Evolutionary conservation across 2,888 invertebrate genomes (phyloP).

Genomic region (Tinea semifulvella): DNA sequence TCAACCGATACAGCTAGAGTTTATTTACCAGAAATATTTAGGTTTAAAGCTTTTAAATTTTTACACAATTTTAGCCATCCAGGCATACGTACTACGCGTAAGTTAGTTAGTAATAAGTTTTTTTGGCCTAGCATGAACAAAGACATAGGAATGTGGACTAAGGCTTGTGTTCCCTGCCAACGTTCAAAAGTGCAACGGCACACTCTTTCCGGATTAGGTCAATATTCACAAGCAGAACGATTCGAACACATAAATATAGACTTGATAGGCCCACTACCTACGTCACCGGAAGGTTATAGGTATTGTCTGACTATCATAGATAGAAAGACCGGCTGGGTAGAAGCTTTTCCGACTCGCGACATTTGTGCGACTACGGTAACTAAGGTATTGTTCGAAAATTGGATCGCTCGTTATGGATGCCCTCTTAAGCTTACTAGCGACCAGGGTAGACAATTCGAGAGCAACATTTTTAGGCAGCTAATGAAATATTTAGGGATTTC

Average conservation of each 20-base stretch:
- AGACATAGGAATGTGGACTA: constrained; percentile 16
- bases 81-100: constrained; percentile 13
- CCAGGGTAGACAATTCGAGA: background rate
- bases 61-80: constrained; percentile 20
- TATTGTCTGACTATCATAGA: constrained; percentile 21
- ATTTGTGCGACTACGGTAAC: constrained; percentile 26
- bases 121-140: constrained; percentile 17
- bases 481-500: constrained; percentile 18
- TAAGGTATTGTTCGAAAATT: constrained; percentile 20
- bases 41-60: constrained; percentile 17
- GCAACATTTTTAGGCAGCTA: constrained; percentile 17
- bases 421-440: too few species aligned
- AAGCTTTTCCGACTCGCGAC: constrained; percentile 24
- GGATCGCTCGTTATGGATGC: too few species aligned
- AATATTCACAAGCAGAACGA: constrained; percentile 11
- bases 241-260: background rate
- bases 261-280: background rate
- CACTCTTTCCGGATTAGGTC: too few species aligned
- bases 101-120: constrained; percentile 8
- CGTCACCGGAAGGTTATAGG: background rate
- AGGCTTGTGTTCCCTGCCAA: constrained; percentile 17
- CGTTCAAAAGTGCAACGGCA: constrained; percentile 17
- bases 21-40: constrained; percentile 20
- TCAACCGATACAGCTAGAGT: constrained; percentile 19
- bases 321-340: constrained; percentile 25